phyloP scores from a whole-genome alignment of 2,888 invertebrate genomes.

The Sinopyrophorus schimmeli region DNA sequence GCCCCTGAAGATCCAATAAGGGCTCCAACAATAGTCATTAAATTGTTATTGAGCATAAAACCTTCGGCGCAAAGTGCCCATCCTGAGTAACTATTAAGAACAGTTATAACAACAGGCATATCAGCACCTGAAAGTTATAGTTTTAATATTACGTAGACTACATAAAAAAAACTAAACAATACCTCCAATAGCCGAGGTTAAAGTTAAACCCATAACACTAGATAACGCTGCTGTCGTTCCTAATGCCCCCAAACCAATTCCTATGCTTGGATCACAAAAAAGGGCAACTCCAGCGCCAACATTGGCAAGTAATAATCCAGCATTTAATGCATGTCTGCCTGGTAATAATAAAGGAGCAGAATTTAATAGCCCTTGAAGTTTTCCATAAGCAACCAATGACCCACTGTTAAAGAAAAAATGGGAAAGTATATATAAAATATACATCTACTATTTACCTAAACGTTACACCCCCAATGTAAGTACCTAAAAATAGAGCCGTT shows the following conservation, averaged over 20 bases:
- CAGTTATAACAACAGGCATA: constrained; percentile 93
- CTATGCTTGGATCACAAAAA: constrained; percentile 67
- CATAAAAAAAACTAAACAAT: constrained; percentile 21
- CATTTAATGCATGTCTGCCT: constrained; percentile 79
- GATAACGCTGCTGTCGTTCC: constrained; percentile 77
- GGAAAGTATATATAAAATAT: too few species aligned
- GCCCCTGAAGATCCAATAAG: constrained; percentile 90
- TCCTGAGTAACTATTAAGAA: constrained; percentile 89
- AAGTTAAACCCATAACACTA: constrained; percentile 81
- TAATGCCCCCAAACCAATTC: constrained; percentile 72
- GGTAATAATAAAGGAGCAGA: constrained; percentile 83
- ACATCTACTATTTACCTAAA: constrained; percentile 73
- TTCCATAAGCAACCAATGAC: constrained; percentile 86
- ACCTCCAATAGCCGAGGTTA: constrained; percentile 90
- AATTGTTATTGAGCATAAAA: constrained; percentile 89
- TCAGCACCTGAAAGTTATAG: constrained; percentile 71
- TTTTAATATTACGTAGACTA: background rate
- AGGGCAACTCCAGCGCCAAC: constrained; percentile 73
- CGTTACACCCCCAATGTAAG: constrained; percentile 88
- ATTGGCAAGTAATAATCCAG: constrained; percentile 68
- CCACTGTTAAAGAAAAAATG: too few species aligned
- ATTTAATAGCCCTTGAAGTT: constrained; percentile 79
- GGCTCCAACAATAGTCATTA: constrained; percentile 91
- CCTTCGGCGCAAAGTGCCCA: constrained; percentile 95
- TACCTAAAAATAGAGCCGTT: constrained; percentile 83